These are phyloP conservation scores for Salvelinus namaycush DNA, from an alignment of 2,113 vertebrate species.

Conservation along the genomic window DNA sequence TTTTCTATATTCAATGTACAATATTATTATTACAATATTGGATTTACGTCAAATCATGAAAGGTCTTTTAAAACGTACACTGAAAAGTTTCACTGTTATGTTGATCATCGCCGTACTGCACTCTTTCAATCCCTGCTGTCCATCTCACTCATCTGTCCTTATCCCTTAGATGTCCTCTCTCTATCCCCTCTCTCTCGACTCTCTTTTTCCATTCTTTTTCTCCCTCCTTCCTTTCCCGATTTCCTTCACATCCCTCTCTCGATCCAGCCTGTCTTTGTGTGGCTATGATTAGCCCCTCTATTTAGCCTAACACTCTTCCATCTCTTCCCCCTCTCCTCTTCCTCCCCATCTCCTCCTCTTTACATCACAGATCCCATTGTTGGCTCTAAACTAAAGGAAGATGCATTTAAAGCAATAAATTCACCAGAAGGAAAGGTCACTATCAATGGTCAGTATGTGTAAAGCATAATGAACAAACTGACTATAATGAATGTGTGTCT, in stretches of 20 bases:
- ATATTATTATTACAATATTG: too few species aligned
- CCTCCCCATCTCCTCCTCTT: neutral
- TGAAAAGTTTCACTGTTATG: too few species aligned
- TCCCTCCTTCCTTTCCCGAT: conserved; percentile 25
- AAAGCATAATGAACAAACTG: conserved; percentile 60
- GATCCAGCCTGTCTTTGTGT: neutral
- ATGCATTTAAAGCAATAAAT: conserved; percentile 74
- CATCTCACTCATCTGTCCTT: conserved; percentile 50
- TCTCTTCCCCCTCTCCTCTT: neutral
- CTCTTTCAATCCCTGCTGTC: too few species aligned
- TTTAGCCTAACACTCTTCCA: neutral
- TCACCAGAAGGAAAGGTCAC: conserved; percentile 66
- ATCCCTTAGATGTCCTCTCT: conserved; percentile 78
- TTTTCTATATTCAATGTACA: too few species aligned
- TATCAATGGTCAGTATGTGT: conserved; percentile 56
- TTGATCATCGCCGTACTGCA: too few species aligned
- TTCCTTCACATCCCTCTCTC: neutral
- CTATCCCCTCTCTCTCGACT: conserved; percentile 58
- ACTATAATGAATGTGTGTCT: conserved; percentile 24
- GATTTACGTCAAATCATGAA: too few species aligned
- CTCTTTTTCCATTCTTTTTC: neutral
- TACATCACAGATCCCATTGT: conserved; percentile 69
- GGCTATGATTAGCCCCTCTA: neutral
- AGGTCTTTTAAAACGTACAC: too few species aligned
- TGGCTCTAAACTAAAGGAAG: conserved; percentile 71